phyloP scores from a whole-genome alignment of 2,797 vertebrate species.

The Sebastes nivosus region DNA sequence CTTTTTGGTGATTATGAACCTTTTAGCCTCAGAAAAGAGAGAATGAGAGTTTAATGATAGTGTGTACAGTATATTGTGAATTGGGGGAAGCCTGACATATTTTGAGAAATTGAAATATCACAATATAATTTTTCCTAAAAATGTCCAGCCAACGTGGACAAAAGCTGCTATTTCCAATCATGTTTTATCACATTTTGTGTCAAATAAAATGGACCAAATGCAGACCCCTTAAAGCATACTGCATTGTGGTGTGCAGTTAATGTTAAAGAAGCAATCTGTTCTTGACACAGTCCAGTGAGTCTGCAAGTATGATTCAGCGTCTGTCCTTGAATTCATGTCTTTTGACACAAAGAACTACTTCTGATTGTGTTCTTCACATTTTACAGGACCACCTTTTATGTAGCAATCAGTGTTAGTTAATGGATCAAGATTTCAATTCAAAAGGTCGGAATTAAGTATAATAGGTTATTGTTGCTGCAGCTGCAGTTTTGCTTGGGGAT shows the following conservation, averaged over 20 bases:
- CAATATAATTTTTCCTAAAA: background rate
- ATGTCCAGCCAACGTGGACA: background rate
- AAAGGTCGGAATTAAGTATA: background rate
- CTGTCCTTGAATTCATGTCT: constrained; percentile 4
- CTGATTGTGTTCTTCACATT: background rate
- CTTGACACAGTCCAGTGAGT: background rate
- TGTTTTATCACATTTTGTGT: background rate
- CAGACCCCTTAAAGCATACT: background rate
- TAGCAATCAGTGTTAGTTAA: constrained; percentile 12
- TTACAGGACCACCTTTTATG: constrained; percentile 5
- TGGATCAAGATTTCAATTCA: constrained; percentile 12
- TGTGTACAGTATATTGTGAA: background rate
- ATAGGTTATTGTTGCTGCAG: constrained; percentile 63
- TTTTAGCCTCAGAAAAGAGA: background rate
- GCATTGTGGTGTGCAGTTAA: background rate
- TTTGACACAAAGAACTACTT: background rate
- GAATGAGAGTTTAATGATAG: background rate
- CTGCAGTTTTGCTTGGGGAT: constrained; percentile 74
- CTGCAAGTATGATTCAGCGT: background rate
- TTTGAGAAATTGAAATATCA: background rate
- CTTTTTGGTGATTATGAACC: background rate
- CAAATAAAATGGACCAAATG: background rate
- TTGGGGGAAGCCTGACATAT: background rate
- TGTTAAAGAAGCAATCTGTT: background rate
- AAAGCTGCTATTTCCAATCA: background rate